Evolutionary conservation across 2,797 vertebrate species (phyloP).

Genomic region (Halcyon smyrnensis): DNA sequence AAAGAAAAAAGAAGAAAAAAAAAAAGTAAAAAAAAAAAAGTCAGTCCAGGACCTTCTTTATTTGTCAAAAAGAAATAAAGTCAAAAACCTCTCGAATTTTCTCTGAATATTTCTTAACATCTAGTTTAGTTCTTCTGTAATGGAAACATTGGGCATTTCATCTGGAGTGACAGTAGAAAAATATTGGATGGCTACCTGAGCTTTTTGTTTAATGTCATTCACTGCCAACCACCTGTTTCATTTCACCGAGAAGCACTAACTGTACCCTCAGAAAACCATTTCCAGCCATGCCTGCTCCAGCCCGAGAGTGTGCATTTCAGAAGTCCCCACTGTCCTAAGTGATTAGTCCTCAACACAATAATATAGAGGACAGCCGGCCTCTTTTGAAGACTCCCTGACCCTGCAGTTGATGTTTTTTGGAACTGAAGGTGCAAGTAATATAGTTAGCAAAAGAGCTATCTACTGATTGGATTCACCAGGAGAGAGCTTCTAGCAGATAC

Average conservation of each 20-base stretch:
- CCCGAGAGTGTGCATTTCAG: neutral
- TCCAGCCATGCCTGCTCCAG: neutral
- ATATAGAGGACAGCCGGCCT: fast-evolving
- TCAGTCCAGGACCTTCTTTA: neutral
- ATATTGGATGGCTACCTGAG: neutral
- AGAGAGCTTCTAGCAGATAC: neutral
- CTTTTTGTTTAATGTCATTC: no score
- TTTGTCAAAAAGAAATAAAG: neutral
- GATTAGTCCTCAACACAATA: neutral
- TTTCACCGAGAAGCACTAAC: neutral
- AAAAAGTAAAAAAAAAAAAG: no score
- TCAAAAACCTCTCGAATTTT: neutral
- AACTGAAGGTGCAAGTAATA: neutral
- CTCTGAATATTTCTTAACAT: neutral
- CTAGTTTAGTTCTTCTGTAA: neutral
- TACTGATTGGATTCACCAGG: neutral
- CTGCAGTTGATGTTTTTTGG: neutral
- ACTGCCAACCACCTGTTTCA: neutral
- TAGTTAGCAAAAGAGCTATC: neutral
- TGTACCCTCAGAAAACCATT: neutral
- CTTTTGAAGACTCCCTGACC: neutral
- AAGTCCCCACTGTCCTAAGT: neutral
- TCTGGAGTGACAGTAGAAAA: neutral
- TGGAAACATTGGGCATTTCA: neutral
- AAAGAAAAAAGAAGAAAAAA: no score